Evolutionary conservation across 2,113 vertebrate genomes (phyloP).

Genomic region (Ceyx margarethae): DNA sequence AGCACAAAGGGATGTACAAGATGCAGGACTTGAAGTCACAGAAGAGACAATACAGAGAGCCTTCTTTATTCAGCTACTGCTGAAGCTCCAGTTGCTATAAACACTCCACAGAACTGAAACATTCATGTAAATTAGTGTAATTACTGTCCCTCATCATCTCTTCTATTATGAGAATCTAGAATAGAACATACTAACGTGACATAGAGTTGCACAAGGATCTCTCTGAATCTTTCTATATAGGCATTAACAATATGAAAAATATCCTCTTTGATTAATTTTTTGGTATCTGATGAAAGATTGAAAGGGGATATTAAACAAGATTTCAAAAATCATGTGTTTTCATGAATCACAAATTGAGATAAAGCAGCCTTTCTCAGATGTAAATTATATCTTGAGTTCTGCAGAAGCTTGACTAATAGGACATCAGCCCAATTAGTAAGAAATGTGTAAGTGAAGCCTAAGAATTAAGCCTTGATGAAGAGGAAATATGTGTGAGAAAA

Average conservation of each 20-base stretch:
- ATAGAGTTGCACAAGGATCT: background rate
- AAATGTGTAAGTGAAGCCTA: background rate
- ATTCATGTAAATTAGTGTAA: background rate
- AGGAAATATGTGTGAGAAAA: background rate
- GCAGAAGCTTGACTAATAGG: background rate
- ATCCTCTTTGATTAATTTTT: background rate
- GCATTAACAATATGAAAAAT: background rate
- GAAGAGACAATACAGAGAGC: background rate
- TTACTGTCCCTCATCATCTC: background rate
- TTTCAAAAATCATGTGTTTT: background rate
- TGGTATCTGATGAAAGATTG: background rate
- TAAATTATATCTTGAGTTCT: background rate
- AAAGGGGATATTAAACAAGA: background rate
- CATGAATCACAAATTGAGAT: background rate
- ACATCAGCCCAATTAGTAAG: constrained; percentile 36
- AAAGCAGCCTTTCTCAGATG: background rate
- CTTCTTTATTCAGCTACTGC: background rate
- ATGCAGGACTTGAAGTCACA: background rate
- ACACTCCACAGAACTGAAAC: background rate
- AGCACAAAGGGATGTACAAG: background rate
- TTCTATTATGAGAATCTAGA: background rate
- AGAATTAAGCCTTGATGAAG: constrained; percentile 12
- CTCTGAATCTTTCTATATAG: background rate
- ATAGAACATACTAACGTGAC: background rate
- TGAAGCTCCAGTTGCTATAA: background rate